phyloP scores from a whole-genome alignment of 53 echinoderm and acorn worm species.

The Echinometra lucunter region DNA sequence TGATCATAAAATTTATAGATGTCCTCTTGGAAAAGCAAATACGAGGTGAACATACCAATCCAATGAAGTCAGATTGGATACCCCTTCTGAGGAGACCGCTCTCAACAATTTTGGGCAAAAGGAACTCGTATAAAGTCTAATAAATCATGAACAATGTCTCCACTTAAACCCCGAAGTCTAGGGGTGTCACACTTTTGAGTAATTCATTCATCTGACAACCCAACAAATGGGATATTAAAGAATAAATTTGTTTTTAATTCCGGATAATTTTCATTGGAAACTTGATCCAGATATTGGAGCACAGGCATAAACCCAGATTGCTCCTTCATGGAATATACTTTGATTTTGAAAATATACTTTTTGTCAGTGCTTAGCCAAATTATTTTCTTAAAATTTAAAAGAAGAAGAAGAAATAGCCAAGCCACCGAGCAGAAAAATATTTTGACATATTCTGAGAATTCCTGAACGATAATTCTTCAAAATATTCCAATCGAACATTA shows the following conservation, averaged over 20 bases:
- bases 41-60: slow-evolving; percentile 40
- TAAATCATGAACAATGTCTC: not conserved
- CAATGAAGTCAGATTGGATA: slow-evolving; percentile 55
- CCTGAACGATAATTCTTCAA: too few relatives aligned
- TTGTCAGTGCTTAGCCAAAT: not conserved
- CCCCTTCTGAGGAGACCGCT: not conserved
- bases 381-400: too few relatives aligned
- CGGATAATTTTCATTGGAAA: not conserved
- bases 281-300: not conserved
- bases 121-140: not conserved
- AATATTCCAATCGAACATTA: too few relatives aligned
- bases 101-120: not conserved
- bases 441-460: too few relatives aligned
- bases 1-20: slow-evolving; percentile 58
- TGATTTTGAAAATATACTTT: not conserved
- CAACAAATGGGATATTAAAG: not conserved
- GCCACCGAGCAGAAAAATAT: too few relatives aligned
- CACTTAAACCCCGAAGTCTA: not conserved
- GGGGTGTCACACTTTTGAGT: not conserved
- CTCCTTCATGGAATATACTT: not conserved
- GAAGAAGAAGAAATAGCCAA: too few relatives aligned
- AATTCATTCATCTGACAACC: not conserved
- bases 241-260: not conserved
- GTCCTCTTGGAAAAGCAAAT: slow-evolving; percentile 47
- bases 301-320: not conserved